Conservation (phyloP, 2,888 invertebrate species). For the Synergus laeviventris region DNA sequence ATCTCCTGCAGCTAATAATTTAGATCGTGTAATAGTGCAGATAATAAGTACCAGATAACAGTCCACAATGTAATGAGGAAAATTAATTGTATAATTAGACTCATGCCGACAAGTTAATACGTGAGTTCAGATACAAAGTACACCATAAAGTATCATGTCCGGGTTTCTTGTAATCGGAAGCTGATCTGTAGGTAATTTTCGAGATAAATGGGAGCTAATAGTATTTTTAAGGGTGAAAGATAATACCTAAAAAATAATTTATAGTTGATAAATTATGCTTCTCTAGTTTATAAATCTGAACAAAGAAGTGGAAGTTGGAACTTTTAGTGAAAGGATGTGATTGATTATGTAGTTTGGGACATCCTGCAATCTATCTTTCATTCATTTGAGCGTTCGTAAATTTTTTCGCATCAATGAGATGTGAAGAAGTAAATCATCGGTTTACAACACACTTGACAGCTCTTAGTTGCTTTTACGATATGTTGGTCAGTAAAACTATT, state of each 20-base stretch:
- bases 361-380: constrained; percentile 36
- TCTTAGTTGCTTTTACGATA: constrained; percentile 18
- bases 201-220: constrained; percentile 7
- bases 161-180: constrained; percentile 26
- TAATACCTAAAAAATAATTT: too few species aligned
- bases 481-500: constrained; percentile 23
- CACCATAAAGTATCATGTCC: constrained; percentile 19
- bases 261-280: too few species aligned
- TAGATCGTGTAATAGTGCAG: constrained; percentile 22
- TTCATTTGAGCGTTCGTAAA: constrained; percentile 5
- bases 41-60: constrained; percentile 35
- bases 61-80: constrained; percentile 27
- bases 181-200: constrained; percentile 13
- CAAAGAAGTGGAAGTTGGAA: too few species aligned
- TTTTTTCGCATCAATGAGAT: constrained; percentile 25
- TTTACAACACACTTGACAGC: constrained; percentile 30
- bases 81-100: constrained; percentile 39
- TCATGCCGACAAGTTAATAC: constrained; percentile 25
- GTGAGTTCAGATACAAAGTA: constrained; percentile 14
- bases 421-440: constrained; percentile 25
- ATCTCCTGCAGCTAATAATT: constrained; percentile 31
- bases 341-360: constrained; percentile 5
- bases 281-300: too few species aligned
- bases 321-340: constrained; percentile 17
- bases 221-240: not conserved